Conservation (phyloP, 2,888 invertebrate species). For the Byasa hedistus region DNA sequence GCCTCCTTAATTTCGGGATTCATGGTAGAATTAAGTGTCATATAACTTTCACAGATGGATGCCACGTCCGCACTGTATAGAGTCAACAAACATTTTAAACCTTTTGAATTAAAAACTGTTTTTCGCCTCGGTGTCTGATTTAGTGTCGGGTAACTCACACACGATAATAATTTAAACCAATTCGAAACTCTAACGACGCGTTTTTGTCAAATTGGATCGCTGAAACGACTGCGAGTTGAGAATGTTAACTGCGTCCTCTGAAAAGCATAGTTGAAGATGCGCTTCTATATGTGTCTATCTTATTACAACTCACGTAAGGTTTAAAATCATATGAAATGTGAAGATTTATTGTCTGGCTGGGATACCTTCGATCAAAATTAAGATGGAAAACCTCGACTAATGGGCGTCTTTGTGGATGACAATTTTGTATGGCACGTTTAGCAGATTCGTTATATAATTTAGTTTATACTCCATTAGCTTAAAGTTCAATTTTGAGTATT, state of each 20-base stretch:
- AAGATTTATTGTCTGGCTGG: slow-evolving; percentile 42
- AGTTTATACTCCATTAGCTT: slow-evolving; percentile 15
- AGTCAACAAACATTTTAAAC: slow-evolving; percentile 41
- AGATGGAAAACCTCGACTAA: slow-evolving; percentile 73
- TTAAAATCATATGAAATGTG: slow-evolving; percentile 40
- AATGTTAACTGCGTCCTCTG: slow-evolving; percentile 70
- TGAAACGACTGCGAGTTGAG: slow-evolving; percentile 61
- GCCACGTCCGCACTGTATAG: slow-evolving; percentile 40
- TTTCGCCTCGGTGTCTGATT: slow-evolving; percentile 32
- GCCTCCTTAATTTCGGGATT: slow-evolving; percentile 34
- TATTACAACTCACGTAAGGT: slow-evolving; percentile 39
- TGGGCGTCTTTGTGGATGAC: slow-evolving; percentile 76
- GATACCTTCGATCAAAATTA: slow-evolving; percentile 65
- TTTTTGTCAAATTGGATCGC: slow-evolving; percentile 75
- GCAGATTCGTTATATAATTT: slow-evolving; percentile 29
- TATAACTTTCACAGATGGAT: slow-evolving; percentile 10
- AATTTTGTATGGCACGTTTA: slow-evolving; percentile 60
- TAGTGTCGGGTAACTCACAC: slow-evolving; percentile 43
- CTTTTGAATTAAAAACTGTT: slow-evolving; percentile 33
- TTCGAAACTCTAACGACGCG: slow-evolving; percentile 66
- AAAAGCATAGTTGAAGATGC: slow-evolving; percentile 57
- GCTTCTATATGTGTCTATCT: slow-evolving; percentile 32
- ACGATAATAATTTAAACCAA: slow-evolving; percentile 65
- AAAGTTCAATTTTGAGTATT: slow-evolving; percentile 41
- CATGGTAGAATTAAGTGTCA: slow-evolving; percentile 24